Evolutionary conservation across 2,113 vertebrate genomes (phyloP).

Genomic region (Megaleporinus macrocephalus): DNA sequence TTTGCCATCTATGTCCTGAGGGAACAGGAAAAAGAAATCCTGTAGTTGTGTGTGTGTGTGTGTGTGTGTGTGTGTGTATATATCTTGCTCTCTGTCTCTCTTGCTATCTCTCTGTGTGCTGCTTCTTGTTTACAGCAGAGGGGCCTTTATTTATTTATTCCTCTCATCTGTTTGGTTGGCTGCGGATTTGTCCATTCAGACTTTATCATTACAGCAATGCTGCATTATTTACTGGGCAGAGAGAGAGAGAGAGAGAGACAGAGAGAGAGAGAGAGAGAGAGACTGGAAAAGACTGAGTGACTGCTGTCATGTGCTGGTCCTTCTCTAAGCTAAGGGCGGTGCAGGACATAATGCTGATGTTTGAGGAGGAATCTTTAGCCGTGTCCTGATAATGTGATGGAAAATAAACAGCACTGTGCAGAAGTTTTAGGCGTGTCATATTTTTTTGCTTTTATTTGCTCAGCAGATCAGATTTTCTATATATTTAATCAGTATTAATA

Average conservation of each 20-base stretch:
- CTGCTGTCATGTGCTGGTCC: neutral
- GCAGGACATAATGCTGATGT: neutral
- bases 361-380: neutral
- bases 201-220: slow-evolving; percentile 34
- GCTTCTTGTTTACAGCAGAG: slow-evolving; percentile 56
- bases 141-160: slow-evolving; percentile 37
- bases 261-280: neutral
- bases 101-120: slow-evolving; percentile 29
- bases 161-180: slow-evolving; percentile 36
- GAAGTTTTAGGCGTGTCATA: too few species aligned
- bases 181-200: slow-evolving; percentile 30
- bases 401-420: neutral
- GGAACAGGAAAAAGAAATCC: slow-evolving; percentile 29
- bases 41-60: too few species aligned
- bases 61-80: neutral
- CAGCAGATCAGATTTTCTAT: too few species aligned
- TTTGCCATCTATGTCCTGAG: slow-evolving; percentile 56
- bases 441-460: too few species aligned
- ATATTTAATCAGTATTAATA: too few species aligned
- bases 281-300: neutral
- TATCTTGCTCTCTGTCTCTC: slow-evolving; percentile 26
- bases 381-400: neutral
- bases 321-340: neutral
- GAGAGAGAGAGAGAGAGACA: neutral
- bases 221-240: slow-evolving; percentile 39